Conservation (phyloP, 2,113 vertebrate genomes). For the Hippocampus guttulatus region DNA sequence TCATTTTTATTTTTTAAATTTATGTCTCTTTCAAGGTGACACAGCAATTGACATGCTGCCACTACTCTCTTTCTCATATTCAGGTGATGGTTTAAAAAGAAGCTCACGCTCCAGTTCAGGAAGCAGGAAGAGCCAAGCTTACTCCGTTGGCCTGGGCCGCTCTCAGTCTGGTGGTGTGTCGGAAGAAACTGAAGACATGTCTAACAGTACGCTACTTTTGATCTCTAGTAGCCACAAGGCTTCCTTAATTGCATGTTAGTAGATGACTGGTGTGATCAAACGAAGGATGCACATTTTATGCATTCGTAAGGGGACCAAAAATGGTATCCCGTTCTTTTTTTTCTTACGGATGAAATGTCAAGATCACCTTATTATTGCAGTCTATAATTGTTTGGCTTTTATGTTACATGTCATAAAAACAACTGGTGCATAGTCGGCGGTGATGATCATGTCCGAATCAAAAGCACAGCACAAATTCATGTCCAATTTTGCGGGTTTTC, state of each 20-base stretch:
- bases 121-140: conserved; percentile 67
- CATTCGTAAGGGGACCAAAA: too few relatives aligned
- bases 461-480: too few relatives aligned
- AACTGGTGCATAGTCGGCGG: not conserved
- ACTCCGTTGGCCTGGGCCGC: conserved; percentile 69
- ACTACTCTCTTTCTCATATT: conserved; percentile 4
- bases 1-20: too few relatives aligned
- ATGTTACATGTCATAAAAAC: conserved; percentile 13
- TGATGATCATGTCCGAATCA: too few relatives aligned
- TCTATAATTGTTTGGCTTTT: not conserved
- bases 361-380: not conserved
- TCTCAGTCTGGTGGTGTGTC: conserved; percentile 73
- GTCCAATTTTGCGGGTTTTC: not conserved
- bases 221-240: not conserved
- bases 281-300: not conserved
- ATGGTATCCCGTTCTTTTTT: not conserved
- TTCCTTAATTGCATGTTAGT: not conserved
- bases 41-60: too few relatives aligned
- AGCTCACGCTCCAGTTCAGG: conserved; percentile 68
- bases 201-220: conserved; percentile 66
- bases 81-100: conserved; percentile 69
- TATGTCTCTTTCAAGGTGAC: too few relatives aligned
- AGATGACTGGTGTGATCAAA: not conserved
- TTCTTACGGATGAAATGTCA: not conserved
- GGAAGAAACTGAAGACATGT: conserved; percentile 60